Conservation (phyloP, 2,797 vertebrate genomes). For the Ctenopoma kingsleyae region DNA sequence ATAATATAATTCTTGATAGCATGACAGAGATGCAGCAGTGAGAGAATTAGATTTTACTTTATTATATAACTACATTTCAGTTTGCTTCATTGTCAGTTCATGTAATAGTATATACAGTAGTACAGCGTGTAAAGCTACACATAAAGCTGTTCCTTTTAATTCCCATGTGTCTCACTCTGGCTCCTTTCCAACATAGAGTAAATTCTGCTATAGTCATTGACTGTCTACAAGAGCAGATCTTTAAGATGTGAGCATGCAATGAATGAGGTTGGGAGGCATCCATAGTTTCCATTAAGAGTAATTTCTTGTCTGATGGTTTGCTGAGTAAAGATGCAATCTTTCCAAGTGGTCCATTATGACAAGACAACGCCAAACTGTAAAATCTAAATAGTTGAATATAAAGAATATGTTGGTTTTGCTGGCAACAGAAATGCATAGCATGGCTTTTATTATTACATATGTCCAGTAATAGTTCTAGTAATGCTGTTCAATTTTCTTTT, state of each 20-base stretch:
- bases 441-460: conserved; percentile 42
- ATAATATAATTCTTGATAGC: too few relatives aligned
- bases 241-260: conserved; percentile 49
- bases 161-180: conserved; percentile 37
- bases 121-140: conserved; percentile 13
- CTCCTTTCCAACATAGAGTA: conserved; percentile 34
- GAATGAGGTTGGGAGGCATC: conserved; percentile 75
- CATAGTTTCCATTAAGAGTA: conserved; percentile 84
- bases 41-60: background rate
- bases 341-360: conserved; percentile 73
- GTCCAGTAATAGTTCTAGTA: conserved; percentile 18
- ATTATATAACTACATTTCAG: background rate
- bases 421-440: conserved; percentile 51
- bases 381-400: conserved; percentile 61
- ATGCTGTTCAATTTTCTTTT: background rate
- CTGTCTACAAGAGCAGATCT: conserved; percentile 47
- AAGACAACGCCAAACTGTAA: conserved; percentile 71
- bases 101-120: background rate
- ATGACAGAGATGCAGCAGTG: background rate
- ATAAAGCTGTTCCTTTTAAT: conserved; percentile 31
- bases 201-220: conserved; percentile 69
- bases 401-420: conserved; percentile 37
- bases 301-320: conserved; percentile 77
- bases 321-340: conserved; percentile 80
- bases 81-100: background rate